Percentiles rank a stretch among this genome's conserved stretches.
These are phyloP conservation scores for Sus scrofa DNA, from an alignment of 2,113 vertebrate genomes.

Conservation along the genomic window DNA sequence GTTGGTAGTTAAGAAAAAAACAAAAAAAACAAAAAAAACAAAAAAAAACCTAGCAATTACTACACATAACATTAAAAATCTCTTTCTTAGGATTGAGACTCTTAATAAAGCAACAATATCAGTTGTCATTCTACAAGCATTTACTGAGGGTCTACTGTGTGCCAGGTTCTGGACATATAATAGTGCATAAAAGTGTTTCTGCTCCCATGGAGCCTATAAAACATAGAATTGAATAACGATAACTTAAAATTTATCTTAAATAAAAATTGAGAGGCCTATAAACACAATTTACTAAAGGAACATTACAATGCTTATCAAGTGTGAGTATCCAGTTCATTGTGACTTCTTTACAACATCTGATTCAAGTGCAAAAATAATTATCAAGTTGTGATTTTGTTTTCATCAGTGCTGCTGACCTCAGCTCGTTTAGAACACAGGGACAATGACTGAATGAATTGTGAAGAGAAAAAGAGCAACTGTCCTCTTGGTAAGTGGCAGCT, in stretches of 20 bases:
- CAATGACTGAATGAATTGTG: not conserved
- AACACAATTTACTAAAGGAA: not conserved
- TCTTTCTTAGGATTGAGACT: not conserved
- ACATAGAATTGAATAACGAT: not conserved
- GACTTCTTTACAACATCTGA: not conserved
- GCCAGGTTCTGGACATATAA: not conserved
- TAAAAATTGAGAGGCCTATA: not conserved
- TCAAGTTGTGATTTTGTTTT: not conserved
- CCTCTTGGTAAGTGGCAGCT: not conserved
- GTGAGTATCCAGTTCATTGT: not conserved
- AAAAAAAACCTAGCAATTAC: not conserved
- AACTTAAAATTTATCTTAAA: not conserved
- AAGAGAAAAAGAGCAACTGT: not conserved
- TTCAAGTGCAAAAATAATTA: not conserved
- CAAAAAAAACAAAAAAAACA: not conserved
- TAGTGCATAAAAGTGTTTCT: constrained; percentile 21
- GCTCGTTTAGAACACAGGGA: not conserved
- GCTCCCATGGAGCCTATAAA: not conserved
- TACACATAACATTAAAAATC: not conserved
- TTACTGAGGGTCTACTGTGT: not conserved
- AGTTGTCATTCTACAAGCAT: not conserved
- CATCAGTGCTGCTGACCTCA: not conserved
- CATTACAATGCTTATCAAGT: not conserved
- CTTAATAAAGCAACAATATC: not conserved
- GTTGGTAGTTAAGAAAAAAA: not conserved